Evolutionary conservation across 2,113 vertebrate genomes (phyloP), one percentile per base, ranked within the genome.

Genomic region (Pao palembangensis): DNA sequence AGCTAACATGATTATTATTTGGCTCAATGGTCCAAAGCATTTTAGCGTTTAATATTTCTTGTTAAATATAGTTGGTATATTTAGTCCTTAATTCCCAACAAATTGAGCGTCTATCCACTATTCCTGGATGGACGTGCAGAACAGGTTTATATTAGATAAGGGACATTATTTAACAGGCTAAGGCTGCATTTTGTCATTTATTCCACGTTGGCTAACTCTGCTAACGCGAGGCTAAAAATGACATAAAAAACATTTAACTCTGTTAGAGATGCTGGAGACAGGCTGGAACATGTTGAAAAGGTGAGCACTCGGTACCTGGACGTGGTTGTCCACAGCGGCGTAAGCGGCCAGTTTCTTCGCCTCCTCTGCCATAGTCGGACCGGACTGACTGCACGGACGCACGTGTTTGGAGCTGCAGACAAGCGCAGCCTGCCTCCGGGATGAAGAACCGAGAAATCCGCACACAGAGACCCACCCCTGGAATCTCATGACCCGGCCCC

Each of bases 261-360:
- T 6, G 13, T 47, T 6, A 8, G 17, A 16, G 13, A 17, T n/a
- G 44, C 13, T 2, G 0, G 38, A 3, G 16, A 3, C 46, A 25
- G 18, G 12, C 16, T 8, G 18, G 2, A 2, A 31, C 15, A 25
- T 1, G 12, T n/a, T 6, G 20, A 18, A 18, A 7, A 10, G 13
- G n/a, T 15, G 15, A 4, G 8, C 13, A 17, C 1, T 1, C 8
- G 0, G 6, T 75, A 91, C 90, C 90, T 91, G 87, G 18, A 92
- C 77, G 69, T 91, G 87, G 80, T 88, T 90, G 19, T 92, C 83
- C 58, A 92, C 90, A 0, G 90, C 90, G 17, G 88, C 84, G 65
- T 83, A 82, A 0, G 89, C 90, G 1, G 90, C 90, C 28, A 87
- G 87, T 28, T 89, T 91, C 81, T 92, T 92, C 54, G 90, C 89